phyloP scores from a whole-genome alignment of 2,113 vertebrate species.

The Caracal caracal region DNA sequence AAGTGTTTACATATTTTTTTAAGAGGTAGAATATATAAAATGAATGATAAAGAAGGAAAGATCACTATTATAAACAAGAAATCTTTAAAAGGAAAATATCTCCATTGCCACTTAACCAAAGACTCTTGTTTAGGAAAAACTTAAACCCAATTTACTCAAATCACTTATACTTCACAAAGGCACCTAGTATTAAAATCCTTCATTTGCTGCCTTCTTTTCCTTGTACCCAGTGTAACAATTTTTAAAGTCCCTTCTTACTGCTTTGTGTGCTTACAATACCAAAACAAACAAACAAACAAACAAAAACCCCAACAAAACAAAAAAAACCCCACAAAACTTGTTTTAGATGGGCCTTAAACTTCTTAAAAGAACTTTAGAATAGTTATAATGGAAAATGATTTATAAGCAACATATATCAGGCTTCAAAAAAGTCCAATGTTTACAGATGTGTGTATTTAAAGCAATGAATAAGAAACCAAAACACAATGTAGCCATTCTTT shows the following conservation, averaged over 20 bases:
- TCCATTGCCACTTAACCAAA: background rate
- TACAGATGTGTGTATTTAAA: slow-evolving; percentile 20
- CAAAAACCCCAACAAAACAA: background rate
- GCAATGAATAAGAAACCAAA: slow-evolving; percentile 19
- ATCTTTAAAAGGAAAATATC: slow-evolving; percentile 34
- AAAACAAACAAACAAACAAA: background rate
- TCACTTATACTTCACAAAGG: background rate
- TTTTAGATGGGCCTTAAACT: background rate
- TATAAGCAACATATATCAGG: background rate
- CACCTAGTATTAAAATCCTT: slow-evolving; percentile 7
- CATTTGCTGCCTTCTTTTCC: background rate
- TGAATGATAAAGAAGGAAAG: slow-evolving; percentile 31
- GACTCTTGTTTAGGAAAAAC: slow-evolving; percentile 38
- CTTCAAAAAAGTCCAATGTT: background rate
- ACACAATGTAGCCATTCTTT: background rate
- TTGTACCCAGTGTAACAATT: background rate
- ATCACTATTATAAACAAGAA: slow-evolving; percentile 12
- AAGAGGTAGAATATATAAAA: slow-evolving; percentile 51
- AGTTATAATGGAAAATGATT: slow-evolving; percentile 28
- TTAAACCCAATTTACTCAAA: background rate
- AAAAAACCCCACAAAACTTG: background rate
- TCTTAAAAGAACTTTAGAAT: background rate
- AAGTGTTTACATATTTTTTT: slow-evolving; percentile 12
- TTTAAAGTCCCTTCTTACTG: background rate
- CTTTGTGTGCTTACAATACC: background rate